Base-by-base conservation (phyloP, 2,888 invertebrate genomes). In the Oscheius sp. region DNA sequence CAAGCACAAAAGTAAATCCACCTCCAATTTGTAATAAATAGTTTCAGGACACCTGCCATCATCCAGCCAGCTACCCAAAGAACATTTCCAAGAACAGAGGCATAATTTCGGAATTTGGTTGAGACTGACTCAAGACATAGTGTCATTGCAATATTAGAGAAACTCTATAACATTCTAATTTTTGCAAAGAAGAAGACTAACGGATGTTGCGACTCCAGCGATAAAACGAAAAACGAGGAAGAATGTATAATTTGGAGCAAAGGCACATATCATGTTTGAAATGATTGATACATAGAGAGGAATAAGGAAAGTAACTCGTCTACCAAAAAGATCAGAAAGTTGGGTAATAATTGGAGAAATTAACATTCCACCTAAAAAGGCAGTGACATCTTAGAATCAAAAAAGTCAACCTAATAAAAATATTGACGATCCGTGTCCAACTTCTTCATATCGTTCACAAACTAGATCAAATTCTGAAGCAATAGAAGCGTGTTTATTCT, bases 221-320 rank as follows among this genome's bases (percentile, higher is more conserved):
- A 84, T 29, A 50, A 86, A 82, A 20, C 84, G 76, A 53, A 79
- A 79, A 20, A 81, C 25, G n/a, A 86, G 65, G 58, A 85, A 85
- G 1, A 74, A 55, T 1, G 42, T 48, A 66, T 77, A 85, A 52
- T 72, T 75, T 1, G 81, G 81, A 6, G 82, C 73, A n/a, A 79
- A 34, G 0, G 81, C 80, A 53, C 80, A 81, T 6, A 77, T 69
- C 39, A 85, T 68, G 48, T 83, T 85, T n/a, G 81, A 58, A n/a
- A 74, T n/a, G 3, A 82, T 78, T 12, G 81, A 67, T 8, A 84
- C 42, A 71, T 79, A 81, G 10, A 85, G 69, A 6, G 85, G 79
- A 1, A 77, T 33, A 17, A 85, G 75, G 66, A 85, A 86, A 6
- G 79, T 78, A 29, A 66, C 71, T 20, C 81, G 75, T 10, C 85